Evolutionary conservation across 1,140 invertebrate species (phyloP).

Genomic region (Macrobrachium nipponense): DNA sequence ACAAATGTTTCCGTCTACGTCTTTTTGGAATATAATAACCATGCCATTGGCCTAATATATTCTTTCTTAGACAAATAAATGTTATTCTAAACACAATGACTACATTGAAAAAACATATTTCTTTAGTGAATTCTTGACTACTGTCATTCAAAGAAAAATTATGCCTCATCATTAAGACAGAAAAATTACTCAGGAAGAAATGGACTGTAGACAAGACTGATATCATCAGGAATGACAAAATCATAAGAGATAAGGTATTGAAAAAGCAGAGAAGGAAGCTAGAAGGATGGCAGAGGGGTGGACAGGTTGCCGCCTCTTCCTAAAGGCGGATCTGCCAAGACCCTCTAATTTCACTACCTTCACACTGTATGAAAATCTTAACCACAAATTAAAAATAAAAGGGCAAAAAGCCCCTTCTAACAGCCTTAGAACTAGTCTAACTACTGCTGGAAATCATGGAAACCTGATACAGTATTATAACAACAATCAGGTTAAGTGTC

Average conservation of each 20-base stretch:
- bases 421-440: conserved; percentile 42
- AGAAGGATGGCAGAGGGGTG: conserved; percentile 25
- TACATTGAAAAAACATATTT: conserved; percentile 34
- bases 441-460: conserved; percentile 59
- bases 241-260: neutral
- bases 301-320: conserved; percentile 50
- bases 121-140: conserved; percentile 4
- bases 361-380: conserved; percentile 40
- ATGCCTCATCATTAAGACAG: conserved; percentile 24
- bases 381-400: conserved; percentile 36
- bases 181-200: conserved; percentile 26
- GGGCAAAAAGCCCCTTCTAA: conserved; percentile 30
- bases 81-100: conserved; percentile 28
- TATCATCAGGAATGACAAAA: conserved; percentile 22
- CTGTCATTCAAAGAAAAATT: conserved; percentile 38
- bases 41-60: conserved; percentile 53
- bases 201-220: conserved; percentile 33
- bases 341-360: conserved; percentile 40
- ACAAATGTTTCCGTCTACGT: conserved; percentile 49
- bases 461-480: conserved; percentile 54
- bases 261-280: neutral
- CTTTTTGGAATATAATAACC: conserved; percentile 59
- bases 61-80: conserved; percentile 52
- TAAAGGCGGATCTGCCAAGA: conserved; percentile 48
- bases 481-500: conserved; percentile 41